Evolutionary conservation across 2,113 vertebrate species (phyloP).

Genomic region (Phyllostomus hastatus): DNA sequence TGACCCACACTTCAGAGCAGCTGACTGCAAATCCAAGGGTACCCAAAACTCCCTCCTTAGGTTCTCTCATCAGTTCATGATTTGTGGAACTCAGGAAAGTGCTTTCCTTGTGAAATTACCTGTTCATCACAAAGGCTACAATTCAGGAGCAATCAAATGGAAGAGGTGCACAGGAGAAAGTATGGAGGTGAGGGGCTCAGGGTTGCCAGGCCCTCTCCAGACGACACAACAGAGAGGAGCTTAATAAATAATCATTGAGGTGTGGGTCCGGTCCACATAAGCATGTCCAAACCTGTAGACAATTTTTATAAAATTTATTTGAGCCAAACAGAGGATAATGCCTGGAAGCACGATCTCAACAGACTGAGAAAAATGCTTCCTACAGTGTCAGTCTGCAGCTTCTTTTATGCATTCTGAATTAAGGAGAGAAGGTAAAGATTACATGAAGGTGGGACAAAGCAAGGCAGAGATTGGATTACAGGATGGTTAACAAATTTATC

Average conservation of each 20-base stretch:
- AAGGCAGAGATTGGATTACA: not conserved
- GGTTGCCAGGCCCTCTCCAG: not conserved
- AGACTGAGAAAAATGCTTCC: not conserved
- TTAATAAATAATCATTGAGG: not conserved
- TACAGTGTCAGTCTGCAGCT: not conserved
- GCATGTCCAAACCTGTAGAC: not conserved
- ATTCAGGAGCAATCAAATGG: not conserved
- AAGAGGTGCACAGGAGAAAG: not conserved
- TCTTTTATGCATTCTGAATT: not conserved
- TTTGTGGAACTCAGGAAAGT: not conserved
- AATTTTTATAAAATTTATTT: not conserved
- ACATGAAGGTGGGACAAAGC: not conserved
- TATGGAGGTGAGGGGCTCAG: fast-evolving
- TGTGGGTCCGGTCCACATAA: not conserved
- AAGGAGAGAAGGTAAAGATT: not conserved
- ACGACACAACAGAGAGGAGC: not conserved
- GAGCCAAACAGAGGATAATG: not conserved
- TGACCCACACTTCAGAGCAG: not conserved
- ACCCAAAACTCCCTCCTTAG: not conserved
- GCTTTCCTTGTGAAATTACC: not conserved
- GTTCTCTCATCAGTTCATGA: not conserved
- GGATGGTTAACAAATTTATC: not conserved
- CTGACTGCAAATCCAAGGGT: not conserved
- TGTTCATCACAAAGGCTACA: not conserved
- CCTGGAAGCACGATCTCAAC: not conserved